Evolutionary conservation across 2,797 vertebrate genomes (phyloP).

Genomic region (Odontamblyopus lacepedii): DNA sequence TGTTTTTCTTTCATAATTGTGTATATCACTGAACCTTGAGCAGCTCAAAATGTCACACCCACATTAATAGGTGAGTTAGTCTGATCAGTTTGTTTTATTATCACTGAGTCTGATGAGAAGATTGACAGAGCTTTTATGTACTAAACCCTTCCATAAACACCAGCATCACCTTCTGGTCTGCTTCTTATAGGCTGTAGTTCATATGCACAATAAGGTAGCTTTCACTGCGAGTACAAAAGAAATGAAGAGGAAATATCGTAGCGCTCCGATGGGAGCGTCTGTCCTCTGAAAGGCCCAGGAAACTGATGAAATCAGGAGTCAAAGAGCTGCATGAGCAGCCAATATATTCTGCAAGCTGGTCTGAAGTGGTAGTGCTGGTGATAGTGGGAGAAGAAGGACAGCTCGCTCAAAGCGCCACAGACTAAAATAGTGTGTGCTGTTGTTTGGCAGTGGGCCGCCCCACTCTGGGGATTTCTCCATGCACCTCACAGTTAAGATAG

Average conservation of each 20-base stretch:
- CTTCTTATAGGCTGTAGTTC: slow-evolving; percentile 14
- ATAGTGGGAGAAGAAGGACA: slow-evolving; percentile 11
- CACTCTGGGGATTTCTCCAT: slow-evolving; percentile 39
- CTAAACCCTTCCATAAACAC: background rate
- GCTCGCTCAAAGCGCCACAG: slow-evolving; percentile 20
- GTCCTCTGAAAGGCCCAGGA: slow-evolving; percentile 22
- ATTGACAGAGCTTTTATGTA: slow-evolving; percentile 8
- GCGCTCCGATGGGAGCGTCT: slow-evolving; percentile 15
- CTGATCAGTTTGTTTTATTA: background rate
- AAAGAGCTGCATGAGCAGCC: slow-evolving; percentile 29
- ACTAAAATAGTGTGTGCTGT: slow-evolving; percentile 43
- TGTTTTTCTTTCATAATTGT: background rate
- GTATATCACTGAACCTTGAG: background rate
- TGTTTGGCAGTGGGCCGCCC: slow-evolving; percentile 34
- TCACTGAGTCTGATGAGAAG: background rate
- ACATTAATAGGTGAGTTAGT: background rate
- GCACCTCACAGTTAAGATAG: slow-evolving; percentile 41
- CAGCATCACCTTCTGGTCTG: background rate
- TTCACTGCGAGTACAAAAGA: slow-evolving; percentile 27
- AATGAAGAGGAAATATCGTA: slow-evolving; percentile 40
- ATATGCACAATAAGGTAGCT: slow-evolving; percentile 24
- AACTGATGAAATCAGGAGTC: slow-evolving; percentile 43
- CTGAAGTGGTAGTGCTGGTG: slow-evolving; percentile 21
- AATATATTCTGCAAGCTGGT: slow-evolving; percentile 20
- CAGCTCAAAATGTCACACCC: no score